Evolutionary conservation across 2,797 vertebrate genomes (phyloP), one percentile per base, ranked within the genome.

Genomic region (Dromococcyx pavoninus): DNA sequence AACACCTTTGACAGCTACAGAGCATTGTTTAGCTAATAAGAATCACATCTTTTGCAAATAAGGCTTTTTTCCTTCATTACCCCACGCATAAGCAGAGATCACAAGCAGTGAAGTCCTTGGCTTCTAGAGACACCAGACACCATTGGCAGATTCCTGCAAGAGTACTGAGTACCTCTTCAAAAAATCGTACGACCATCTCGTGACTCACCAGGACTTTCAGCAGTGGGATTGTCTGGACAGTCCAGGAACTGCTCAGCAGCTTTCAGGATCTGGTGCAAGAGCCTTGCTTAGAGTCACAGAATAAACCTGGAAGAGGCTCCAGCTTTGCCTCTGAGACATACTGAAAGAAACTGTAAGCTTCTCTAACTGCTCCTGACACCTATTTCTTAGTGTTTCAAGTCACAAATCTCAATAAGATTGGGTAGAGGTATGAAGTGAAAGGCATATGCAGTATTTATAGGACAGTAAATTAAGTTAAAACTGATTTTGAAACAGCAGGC

Each of bases 391-490:
- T 35, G 37, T 70, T 93, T 78, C 19, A 33, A 71, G n/a, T 78
- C 71, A 87, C 21, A 73, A 16, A 74, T 72, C 50, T 73, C 71
- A 79, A 8, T 50, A 62, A 24, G 25, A 15, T 8, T 82, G 16
- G 5, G 27, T 32, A 51, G 13, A 77, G 4, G 9, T 56, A 70
- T 30, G 17, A 78, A 90, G 28, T 25, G 18, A 70, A 73, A 76
- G 33, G 22, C 21, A 65, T 28, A 57, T n/a, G 39, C 24, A 56
- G 35, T 51, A 48, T 28, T 83, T 64, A 30, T n/a, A 79, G 60
- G 13, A 76, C 13, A 57, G 30, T n/a, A 90, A 85, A 81, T 84
- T n/a, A 88, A 44, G 24, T 28, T 62, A 86, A 82, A 86, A 72
- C 22, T 62, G 17, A 73, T 73, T 86, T 82, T 33, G 85, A 56